Conservation (phyloP, 2,113 vertebrate genomes). For the Odocoileus hemionus region DNA sequence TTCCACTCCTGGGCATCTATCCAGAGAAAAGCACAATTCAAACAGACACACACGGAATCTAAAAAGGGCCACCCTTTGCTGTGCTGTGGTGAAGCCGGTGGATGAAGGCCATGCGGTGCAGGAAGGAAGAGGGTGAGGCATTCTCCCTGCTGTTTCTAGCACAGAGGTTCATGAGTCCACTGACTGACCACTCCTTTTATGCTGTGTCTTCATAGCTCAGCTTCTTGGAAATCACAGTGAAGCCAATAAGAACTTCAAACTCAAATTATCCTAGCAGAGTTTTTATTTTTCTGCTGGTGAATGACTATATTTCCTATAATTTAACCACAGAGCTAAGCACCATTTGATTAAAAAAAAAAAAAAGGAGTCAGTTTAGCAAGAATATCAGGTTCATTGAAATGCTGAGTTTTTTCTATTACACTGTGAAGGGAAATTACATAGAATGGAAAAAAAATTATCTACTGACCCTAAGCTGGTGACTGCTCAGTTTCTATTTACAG, state of each 20-base stretch:
- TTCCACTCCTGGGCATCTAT: neutral
- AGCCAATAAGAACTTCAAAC: neutral
- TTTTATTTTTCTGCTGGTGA: neutral
- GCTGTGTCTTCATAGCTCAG: neutral
- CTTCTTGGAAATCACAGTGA: neutral
- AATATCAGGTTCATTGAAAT: neutral
- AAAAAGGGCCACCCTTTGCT: fast-evolving
- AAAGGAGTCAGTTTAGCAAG: neutral
- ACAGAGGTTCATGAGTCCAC: fast-evolving
- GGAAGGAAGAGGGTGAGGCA: fast-evolving
- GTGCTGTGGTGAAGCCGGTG: neutral
- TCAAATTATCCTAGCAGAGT: neutral
- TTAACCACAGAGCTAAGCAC: neutral
- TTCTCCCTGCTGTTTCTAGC: neutral
- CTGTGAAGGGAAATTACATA: neutral
- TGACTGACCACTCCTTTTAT: fast-evolving
- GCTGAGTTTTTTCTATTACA: neutral
- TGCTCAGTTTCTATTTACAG: neutral
- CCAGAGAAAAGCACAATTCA: neutral
- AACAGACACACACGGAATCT: neutral
- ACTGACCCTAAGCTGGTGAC: too few relatives aligned
- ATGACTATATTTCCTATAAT: neutral
- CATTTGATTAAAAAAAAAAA: neutral
- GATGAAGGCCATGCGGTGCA: fast-evolving
- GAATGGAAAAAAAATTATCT: neutral